Evolutionary conservation across 2,113 vertebrate genomes (phyloP).

Genomic region (Montifringilla adamsi): DNA sequence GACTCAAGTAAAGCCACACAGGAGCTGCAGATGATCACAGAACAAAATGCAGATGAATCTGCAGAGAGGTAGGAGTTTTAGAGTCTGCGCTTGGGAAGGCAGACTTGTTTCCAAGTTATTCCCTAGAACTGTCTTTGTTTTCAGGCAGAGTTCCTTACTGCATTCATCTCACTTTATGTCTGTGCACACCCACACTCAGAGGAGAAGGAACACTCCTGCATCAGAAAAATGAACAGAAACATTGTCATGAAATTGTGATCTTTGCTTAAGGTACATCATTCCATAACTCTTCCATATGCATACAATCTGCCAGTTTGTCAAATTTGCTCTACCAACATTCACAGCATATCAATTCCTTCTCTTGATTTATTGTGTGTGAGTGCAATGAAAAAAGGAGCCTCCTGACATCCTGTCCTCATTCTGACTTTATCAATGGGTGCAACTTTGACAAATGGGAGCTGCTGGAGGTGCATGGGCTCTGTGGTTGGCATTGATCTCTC

Average conservation of each 20-base stretch:
- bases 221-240: not conserved
- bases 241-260: not conserved
- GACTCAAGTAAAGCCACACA: slow-evolving; percentile 68
- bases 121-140: not conserved
- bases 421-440: slow-evolving; percentile 50
- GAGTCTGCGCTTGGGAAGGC: not conserved
- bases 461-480: not conserved
- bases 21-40: slow-evolving; percentile 79
- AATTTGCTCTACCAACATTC: not conserved
- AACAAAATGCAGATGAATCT: slow-evolving; percentile 78
- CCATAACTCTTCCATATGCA: not conserved
- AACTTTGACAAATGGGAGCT: slow-evolving; percentile 48
- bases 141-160: not conserved
- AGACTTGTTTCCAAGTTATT: not conserved
- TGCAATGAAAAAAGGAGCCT: not conserved
- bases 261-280: not conserved
- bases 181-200: slow-evolving; percentile 6
- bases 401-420: not conserved
- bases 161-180: not conserved
- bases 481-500: not conserved
- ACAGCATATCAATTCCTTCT: not conserved
- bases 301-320: not conserved
- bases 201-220: not conserved
- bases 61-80: slow-evolving; percentile 84
- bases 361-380: not conserved